These are phyloP conservation scores for Microctonus aethiopoides DNA, from an alignment of 2,888 invertebrate species.

Conservation along the genomic window DNA sequence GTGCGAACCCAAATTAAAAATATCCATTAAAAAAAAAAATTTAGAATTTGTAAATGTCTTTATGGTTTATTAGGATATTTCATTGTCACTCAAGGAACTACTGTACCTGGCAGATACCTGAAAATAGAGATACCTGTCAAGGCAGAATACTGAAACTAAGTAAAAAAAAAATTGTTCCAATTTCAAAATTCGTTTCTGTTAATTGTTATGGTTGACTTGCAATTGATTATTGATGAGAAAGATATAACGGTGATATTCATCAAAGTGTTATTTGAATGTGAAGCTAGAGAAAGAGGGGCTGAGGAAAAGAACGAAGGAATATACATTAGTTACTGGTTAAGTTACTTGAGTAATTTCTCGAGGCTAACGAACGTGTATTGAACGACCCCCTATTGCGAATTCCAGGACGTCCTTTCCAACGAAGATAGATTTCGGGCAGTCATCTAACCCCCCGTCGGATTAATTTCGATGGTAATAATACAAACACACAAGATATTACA, in stretches of 20 bases:
- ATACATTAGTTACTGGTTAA: slow-evolving; percentile 7
- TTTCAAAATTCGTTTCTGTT: slow-evolving; percentile 13
- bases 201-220: slow-evolving; percentile 17
- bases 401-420: slow-evolving; percentile 11
- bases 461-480: neutral
- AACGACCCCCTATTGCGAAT: slow-evolving; percentile 17
- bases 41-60: too few relatives aligned
- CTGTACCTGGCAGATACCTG: too few relatives aligned
- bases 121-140: too few relatives aligned
- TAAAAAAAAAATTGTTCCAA: too few relatives aligned
- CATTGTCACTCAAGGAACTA: too few relatives aligned
- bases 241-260: neutral
- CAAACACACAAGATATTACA: neutral
- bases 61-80: too few relatives aligned
- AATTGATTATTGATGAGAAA: neutral
- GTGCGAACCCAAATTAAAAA: too few relatives aligned
- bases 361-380: slow-evolving; percentile 13
- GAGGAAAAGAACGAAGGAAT: neutral
- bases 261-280: neutral
- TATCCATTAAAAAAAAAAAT: too few relatives aligned
- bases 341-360: slow-evolving; percentile 10
- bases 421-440: slow-evolving; percentile 18
- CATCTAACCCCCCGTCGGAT: slow-evolving; percentile 1
- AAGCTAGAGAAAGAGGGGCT: neutral
- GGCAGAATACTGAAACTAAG: too few relatives aligned